Base-by-base conservation (phyloP, 2,888 invertebrate species). In the Sicus ferrugineus region DNA sequence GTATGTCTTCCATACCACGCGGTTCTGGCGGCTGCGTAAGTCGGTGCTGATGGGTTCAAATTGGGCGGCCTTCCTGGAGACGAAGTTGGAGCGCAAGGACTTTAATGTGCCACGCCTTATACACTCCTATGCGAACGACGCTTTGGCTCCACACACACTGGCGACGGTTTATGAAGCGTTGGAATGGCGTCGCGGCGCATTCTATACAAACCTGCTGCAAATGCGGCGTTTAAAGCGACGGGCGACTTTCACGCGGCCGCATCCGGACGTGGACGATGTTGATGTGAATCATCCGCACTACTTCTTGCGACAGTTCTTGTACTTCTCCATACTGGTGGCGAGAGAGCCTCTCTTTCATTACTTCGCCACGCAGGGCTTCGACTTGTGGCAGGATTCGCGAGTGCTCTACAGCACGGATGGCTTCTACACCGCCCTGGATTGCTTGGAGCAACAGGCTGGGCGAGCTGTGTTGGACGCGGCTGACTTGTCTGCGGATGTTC, bases 301-400 rank as follows among this genome's bases (percentile, higher is more conserved):
- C 21, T 83, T 84, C 21, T 72, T 83, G 30, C 77, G 79, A 0
- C 79, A 81, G 30, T 83, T 83, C 62, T 63, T 83, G 1, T 73
- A 81, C 63, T 83, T 83, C 34, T 77, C 77, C 14, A 75, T 83
- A 23, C 69, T 82, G 14, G 69, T 77, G 0, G 46, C 76, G n/a
- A 73, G 78, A 42, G 78, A 81, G 2, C 83, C 83, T 3, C 77
- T 81, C 6, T 79, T 79, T 11, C 83, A 83, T 28, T 84, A 83
- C 48, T 83, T 81, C 70, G 80, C 83, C 65, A 81, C 82, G 0
- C 78, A 80, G 65, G 81, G 78, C 2, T 70, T 79, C 48, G 75
- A 81, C 34, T 73, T 84, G 70, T 83, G 83, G 83, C 70, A 74
- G 2, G 74, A 76, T 21, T 82, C 83, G 0, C 65, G 75, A 0